Evolutionary conservation across 1,140 invertebrate species (phyloP).

Genomic region (Scylla paramamosain): DNA sequence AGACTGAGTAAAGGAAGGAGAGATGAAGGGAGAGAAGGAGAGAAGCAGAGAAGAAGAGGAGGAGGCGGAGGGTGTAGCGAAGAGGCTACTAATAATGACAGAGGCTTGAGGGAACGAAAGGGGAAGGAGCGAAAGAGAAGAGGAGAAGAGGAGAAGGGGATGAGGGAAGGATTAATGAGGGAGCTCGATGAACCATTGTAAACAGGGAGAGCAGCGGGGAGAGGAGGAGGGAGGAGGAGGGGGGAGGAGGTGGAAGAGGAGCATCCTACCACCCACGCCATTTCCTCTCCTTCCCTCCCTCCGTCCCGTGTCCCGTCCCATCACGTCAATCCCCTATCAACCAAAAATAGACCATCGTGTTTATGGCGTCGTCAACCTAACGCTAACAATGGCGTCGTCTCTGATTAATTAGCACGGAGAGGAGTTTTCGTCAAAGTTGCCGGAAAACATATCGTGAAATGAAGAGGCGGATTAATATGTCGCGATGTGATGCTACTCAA

Average conservation of each 20-base stretch:
- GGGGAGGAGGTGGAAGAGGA: too few species aligned
- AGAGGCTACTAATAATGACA: too few species aligned
- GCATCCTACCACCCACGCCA: too few species aligned
- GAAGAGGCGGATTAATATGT: too few species aligned
- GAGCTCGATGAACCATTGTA: not conserved
- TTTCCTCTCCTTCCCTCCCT: too few species aligned
- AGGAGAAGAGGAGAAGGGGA: not conserved
- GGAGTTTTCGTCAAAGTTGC: not conserved
- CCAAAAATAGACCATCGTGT: not conserved
- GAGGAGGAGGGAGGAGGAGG: too few species aligned
- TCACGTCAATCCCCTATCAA: not conserved
- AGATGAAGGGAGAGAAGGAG: too few species aligned
- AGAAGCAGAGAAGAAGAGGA: too few species aligned
- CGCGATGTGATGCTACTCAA: too few species aligned
- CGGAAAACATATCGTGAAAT: too few species aligned
- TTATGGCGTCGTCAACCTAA: not conserved
- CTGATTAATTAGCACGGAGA: not conserved
- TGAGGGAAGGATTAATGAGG: slow-evolving; percentile 1
- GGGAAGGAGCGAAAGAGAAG: not conserved
- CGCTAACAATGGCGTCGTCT: not conserved
- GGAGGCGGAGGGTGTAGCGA: too few species aligned
- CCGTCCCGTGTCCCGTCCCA: not conserved
- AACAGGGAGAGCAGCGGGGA: not conserved
- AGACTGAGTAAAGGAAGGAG: too few species aligned
- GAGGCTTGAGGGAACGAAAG: not conserved